phyloP scores from a whole-genome alignment of 1,140 invertebrate genomes.

The Drosophila kikkawai region DNA sequence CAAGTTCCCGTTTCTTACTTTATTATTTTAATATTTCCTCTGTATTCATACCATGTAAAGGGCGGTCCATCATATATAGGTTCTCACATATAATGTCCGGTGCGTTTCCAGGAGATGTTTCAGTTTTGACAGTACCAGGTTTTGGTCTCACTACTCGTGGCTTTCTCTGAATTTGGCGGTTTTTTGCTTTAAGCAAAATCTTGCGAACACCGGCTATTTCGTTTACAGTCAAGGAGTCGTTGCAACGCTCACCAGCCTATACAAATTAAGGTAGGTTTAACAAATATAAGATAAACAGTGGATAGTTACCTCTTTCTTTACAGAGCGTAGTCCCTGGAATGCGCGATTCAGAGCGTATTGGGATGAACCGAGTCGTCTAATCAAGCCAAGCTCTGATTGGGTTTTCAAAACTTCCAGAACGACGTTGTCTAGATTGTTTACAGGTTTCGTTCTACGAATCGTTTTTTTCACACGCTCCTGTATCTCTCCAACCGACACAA shows the following conservation, averaged over 20 bases:
- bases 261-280: no score
- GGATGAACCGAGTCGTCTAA: neutral
- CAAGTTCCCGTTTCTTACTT: neutral
- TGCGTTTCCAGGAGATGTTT: neutral
- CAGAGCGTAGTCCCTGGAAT: neutral
- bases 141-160: no score
- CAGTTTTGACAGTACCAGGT: no score
- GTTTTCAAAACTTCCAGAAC: neutral
- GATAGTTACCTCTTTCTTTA: neutral
- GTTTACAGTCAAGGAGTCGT: neutral
- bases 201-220: neutral
- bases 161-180: no score
- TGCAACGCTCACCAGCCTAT: neutral
- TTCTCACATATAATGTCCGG: neutral
- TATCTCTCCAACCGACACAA: neutral
- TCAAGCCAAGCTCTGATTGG: neutral
- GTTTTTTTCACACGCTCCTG: slow-evolving; percentile 13
- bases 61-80: neutral
- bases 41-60: neutral
- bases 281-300: no score
- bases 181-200: no score
- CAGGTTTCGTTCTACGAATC: slow-evolving; percentile 5
- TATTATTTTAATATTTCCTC: neutral
- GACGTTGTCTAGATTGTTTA: neutral
- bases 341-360: neutral